Evolutionary conservation across 2,888 invertebrate species (phyloP).

Genomic region (Acanthosepion lycidas): DNA sequence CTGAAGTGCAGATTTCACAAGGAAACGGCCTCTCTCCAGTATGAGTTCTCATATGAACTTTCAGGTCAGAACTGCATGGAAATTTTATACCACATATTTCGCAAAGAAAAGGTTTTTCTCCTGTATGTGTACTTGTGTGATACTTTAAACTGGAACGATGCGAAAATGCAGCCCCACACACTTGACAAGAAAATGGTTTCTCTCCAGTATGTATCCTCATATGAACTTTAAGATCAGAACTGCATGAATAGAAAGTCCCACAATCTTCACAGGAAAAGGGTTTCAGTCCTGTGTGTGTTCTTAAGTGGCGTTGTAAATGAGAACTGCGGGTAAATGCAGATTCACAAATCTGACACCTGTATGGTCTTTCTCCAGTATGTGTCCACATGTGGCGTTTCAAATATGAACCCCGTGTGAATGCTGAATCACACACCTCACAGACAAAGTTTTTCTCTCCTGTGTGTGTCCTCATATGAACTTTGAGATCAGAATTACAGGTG

Average conservation of each 20-base stretch:
- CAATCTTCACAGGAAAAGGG: background rate
- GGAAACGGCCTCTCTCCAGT: slow-evolving; percentile 35
- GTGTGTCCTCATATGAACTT: background rate
- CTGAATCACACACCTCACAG: background rate
- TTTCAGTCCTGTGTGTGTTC: background rate
- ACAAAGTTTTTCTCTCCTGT: background rate
- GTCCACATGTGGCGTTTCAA: background rate
- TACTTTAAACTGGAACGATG: background rate
- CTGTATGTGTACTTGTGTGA: background rate
- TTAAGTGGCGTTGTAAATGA: background rate
- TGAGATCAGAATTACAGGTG: background rate
- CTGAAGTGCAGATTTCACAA: background rate
- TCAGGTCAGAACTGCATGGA: background rate
- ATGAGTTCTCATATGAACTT: background rate
- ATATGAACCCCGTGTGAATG: background rate
- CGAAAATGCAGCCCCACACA: background rate
- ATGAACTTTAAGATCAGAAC: background rate
- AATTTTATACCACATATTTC: background rate
- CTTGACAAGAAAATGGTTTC: background rate
- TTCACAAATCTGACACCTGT: background rate
- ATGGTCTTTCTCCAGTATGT: background rate
- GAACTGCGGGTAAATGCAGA: background rate
- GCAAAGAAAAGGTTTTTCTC: slow-evolving; percentile 36
- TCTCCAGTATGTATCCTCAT: slow-evolving; percentile 3
- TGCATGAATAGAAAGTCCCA: background rate